Evolutionary conservation across 2,797 vertebrate genomes (phyloP).

Genomic region (Sorex maritimensis): DNA sequence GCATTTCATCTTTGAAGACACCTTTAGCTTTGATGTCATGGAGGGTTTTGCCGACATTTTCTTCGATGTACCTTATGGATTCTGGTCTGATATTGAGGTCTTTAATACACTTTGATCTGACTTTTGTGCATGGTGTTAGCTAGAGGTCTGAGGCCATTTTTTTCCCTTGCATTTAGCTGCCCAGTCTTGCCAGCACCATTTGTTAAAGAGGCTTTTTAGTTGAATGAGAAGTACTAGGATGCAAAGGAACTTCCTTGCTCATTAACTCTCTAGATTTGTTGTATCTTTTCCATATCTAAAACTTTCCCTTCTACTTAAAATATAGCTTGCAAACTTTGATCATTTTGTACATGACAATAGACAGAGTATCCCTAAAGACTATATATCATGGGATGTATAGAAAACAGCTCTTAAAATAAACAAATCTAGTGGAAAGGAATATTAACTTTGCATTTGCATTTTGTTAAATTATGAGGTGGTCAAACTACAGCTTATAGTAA

Average conservation of each 20-base stretch:
- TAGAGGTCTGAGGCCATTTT: no score
- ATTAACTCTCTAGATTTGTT: slow-evolving; percentile 38
- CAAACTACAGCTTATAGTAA: neutral
- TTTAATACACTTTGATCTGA: no score
- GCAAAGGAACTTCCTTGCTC: neutral
- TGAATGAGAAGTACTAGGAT: slow-evolving; percentile 39
- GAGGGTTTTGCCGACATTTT: no score
- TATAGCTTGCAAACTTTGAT: neutral
- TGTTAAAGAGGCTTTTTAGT: neutral
- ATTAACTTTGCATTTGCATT: neutral
- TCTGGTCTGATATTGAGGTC: no score
- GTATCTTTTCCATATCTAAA: neutral
- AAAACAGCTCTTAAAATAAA: slow-evolving; percentile 31
- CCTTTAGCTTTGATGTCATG: no score
- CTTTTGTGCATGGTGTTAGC: no score
- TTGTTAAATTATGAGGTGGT: neutral
- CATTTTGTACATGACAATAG: neutral
- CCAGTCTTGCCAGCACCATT: no score
- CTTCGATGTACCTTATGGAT: no score
- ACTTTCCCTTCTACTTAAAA: slow-evolving; percentile 39
- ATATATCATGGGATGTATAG: neutral
- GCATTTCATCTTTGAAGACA: no score
- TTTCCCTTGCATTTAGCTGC: no score
- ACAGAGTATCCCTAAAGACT: neutral
- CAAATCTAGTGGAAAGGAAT: slow-evolving; percentile 53